phyloP scores from a whole-genome alignment of 2,888 invertebrate species.

The Ormyrus rosae region DNA sequence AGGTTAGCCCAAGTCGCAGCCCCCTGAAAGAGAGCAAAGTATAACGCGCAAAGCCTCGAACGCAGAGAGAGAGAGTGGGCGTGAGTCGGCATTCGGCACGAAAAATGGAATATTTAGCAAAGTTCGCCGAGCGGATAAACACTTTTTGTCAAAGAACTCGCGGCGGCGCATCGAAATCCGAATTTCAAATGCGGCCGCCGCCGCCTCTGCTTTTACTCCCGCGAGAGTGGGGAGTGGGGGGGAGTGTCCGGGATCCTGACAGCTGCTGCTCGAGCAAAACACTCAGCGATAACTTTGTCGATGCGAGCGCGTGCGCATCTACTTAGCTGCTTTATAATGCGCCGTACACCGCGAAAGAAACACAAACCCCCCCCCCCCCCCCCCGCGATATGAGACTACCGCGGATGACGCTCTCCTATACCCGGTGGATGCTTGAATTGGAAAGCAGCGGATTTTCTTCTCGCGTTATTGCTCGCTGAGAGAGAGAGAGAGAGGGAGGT shows the following conservation, averaged over 20 bases:
- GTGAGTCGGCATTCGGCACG: not conserved
- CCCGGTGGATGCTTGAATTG: too few relatives aligned
- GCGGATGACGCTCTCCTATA: too few relatives aligned
- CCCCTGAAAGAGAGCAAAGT: not conserved
- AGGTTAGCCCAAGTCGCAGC: not conserved
- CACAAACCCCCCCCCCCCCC: not conserved
- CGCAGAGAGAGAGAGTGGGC: not conserved
- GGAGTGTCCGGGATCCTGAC: conserved; percentile 20
- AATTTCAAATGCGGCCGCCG: conserved; percentile 22
- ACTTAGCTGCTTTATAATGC: not conserved
- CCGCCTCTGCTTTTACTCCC: not conserved
- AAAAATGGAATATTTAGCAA: conserved; percentile 52
- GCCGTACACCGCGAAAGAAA: not conserved
- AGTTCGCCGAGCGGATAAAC: conserved; percentile 37
- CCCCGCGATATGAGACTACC: too few relatives aligned
- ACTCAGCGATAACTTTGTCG: conserved; percentile 2
- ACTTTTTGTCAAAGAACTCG: conserved; percentile 49
- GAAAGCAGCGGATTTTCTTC: too few relatives aligned
- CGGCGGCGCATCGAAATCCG: conserved; percentile 4
- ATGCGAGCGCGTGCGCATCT: not conserved
- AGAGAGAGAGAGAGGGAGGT: too few relatives aligned
- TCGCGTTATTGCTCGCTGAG: too few relatives aligned
- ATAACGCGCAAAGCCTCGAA: not conserved
- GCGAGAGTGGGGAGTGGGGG: not conserved
- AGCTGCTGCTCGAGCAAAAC: conserved; percentile 30